These are phyloP conservation scores for Sceliomorpha sp. DNA, from an alignment of 2,888 invertebrate genomes.

Conservation along the genomic window DNA sequence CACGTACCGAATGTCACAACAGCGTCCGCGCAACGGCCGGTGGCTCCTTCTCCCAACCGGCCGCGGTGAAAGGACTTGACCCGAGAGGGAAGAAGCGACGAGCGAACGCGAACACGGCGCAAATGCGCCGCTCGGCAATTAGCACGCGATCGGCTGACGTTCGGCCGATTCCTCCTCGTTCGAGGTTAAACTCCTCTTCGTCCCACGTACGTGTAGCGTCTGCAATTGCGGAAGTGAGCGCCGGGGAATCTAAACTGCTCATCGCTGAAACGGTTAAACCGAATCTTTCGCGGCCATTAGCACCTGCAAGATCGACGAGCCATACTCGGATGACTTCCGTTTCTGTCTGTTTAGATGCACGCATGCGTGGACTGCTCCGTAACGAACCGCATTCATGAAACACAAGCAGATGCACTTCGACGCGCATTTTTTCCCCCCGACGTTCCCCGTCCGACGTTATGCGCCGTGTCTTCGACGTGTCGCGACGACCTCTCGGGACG, in stretches of 20 bases:
- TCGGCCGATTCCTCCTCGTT: slow-evolving; percentile 46
- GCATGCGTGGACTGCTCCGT: slow-evolving; percentile 20
- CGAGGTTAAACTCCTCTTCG: slow-evolving; percentile 30
- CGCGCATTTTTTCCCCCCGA: slow-evolving; percentile 11
- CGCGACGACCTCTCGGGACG: no score
- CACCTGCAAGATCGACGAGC: slow-evolving; percentile 54
- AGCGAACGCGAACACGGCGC: slow-evolving; percentile 39
- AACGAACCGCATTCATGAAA: slow-evolving; percentile 34
- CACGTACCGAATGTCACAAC: slow-evolving; percentile 25
- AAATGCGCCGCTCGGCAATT: slow-evolving; percentile 56
- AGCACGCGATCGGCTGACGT: slow-evolving; percentile 59
- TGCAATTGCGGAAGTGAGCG: slow-evolving; percentile 52
- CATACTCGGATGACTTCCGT: slow-evolving; percentile 50
- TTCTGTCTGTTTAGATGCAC: slow-evolving; percentile 40
- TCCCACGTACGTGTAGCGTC: slow-evolving; percentile 39
- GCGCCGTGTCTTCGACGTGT: no score
- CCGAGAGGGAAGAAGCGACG: no score
- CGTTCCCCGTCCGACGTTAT: no score
- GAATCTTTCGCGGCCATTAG: slow-evolving; percentile 52
- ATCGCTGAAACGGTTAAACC: slow-evolving; percentile 54
- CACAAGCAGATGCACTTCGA: slow-evolving; percentile 12
- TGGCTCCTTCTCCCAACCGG: slow-evolving; percentile 30
- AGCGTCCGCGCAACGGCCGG: slow-evolving; percentile 24
- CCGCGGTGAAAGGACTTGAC: slow-evolving; percentile 51
- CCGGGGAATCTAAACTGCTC: slow-evolving; percentile 55